A percentile compares a stretch with the other conserved stretches of the same genome.
These are phyloP conservation scores for Rhimphoctona megacephalus DNA, from an alignment of 2,888 invertebrate species.

Conservation along the genomic window DNA sequence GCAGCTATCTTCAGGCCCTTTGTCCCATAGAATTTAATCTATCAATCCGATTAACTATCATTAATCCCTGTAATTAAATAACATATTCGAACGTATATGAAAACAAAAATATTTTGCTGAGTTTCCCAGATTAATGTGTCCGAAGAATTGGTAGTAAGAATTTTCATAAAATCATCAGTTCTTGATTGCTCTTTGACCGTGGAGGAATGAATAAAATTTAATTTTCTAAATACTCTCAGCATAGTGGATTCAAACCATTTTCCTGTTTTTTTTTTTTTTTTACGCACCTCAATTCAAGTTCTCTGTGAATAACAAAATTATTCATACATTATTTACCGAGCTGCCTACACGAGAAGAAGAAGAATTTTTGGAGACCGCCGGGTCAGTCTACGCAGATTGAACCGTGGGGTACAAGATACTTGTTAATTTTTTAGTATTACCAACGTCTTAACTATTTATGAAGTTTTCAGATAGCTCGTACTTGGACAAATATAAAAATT, in stretches of 20 bases:
- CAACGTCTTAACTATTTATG: background rate
- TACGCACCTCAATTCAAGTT: background rate
- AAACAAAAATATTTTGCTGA: background rate
- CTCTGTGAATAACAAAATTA: background rate
- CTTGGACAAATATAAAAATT: background rate
- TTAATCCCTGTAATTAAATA: background rate
- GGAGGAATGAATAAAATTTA: no score
- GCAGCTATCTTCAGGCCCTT: background rate
- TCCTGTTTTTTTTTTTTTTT: background rate
- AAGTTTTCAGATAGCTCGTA: background rate
- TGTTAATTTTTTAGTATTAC: background rate
- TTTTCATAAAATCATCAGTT: background rate
- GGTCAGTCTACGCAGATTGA: background rate
- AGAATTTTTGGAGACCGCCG: background rate
- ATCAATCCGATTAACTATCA: constrained; percentile 15
- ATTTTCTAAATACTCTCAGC: background rate
- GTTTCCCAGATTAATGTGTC: background rate
- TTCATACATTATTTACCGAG: background rate
- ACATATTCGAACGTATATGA: background rate
- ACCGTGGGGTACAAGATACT: background rate
- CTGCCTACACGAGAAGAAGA: background rate
- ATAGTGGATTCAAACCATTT: background rate
- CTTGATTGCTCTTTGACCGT: no score
- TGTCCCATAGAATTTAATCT: constrained; percentile 23
- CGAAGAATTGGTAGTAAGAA: no score